Evolutionary conservation across 2,888 invertebrate genomes (phyloP).

Genomic region (Mythimna loreyi): DNA sequence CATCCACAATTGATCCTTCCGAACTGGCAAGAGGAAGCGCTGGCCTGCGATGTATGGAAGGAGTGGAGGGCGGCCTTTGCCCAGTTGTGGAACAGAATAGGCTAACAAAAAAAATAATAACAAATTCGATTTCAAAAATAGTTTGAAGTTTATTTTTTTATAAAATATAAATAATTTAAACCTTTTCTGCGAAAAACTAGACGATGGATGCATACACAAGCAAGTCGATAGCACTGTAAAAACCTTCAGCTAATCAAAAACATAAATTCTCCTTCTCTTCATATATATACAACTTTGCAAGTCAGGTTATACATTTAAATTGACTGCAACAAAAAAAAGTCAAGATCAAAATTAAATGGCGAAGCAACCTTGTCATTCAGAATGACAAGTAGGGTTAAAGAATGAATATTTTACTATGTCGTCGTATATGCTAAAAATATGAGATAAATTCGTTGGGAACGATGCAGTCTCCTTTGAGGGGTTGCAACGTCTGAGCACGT

Average conservation of each 20-base stretch:
- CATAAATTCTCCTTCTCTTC: not conserved
- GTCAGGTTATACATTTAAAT: slow-evolving; percentile 22
- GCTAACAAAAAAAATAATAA: too few species aligned
- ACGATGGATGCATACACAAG: slow-evolving; percentile 22
- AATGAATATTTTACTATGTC: slow-evolving; percentile 36
- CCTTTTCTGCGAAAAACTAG: not conserved
- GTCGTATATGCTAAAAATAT: slow-evolving; percentile 37
- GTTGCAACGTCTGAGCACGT: slow-evolving; percentile 8
- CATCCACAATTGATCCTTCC: too few species aligned
- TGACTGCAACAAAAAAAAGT: slow-evolving; percentile 3
- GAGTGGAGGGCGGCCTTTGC: too few species aligned
- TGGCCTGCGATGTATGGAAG: too few species aligned
- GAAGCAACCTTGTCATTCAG: slow-evolving; percentile 6
- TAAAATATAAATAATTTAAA: not conserved
- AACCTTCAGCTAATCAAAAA: not conserved
- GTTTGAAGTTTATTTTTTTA: not conserved
- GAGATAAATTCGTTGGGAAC: slow-evolving; percentile 29
- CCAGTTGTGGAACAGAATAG: too few species aligned
- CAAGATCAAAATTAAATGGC: slow-evolving; percentile 22
- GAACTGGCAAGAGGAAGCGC: too few species aligned
- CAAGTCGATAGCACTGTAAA: not conserved
- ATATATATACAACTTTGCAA: not conserved
- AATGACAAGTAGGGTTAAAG: slow-evolving; percentile 15
- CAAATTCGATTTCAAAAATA: not conserved
- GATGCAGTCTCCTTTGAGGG: slow-evolving; percentile 14